Base-by-base conservation (phyloP, 2,113 vertebrate species). In the Cepphus grylle region DNA sequence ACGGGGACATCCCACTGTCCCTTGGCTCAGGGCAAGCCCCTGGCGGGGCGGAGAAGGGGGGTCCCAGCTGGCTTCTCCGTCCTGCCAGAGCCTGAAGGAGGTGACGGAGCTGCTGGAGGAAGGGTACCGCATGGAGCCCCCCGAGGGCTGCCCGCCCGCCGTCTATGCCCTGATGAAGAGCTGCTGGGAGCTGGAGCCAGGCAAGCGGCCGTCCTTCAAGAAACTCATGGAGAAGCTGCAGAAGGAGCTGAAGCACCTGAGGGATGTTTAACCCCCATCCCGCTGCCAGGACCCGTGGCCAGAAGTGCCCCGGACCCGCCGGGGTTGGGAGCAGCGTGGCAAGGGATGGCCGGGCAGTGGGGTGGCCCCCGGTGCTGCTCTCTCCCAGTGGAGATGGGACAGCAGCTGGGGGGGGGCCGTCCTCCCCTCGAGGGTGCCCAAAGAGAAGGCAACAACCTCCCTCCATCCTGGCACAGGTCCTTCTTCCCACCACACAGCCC, bases 41-140 rank as follows among this genome's bases (percentile, higher is more conserved):
- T 0, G 1, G 22, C 1, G 6, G 72, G n/a, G 19, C 1, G 4
- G 61, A 18, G 36, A n/a, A 27, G 13, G 15, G 55, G 26, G 12
- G 5, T 74, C 38, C n/a, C 86, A 94, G 18, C 27, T 38, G 76
- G 1, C 34, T 88, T 58, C 83, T 95, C 71, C 93, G 18, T 26
- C 52, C 69, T 26, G 21, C 27, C 93, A 99, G 99, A 97, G 98
- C 25, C 95, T 99, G 94, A 98, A 97, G 74, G 99, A 99, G 55
- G 99, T 99, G 90, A 98, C 97, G 0, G 98, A 99, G 91, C 94
- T 70, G 16, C 98, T 99, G 97, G 98, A 99, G 93, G 97, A 96
- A 62, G 99, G 99, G 6, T 99, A 99, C 96, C 98, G 99, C 70
- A 99, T 99, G 99, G 99, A 99, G 66, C 38, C 98, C 55, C 99